phyloP scores from a whole-genome alignment of 2,113 vertebrate genomes.

The Nicator chloris region DNA sequence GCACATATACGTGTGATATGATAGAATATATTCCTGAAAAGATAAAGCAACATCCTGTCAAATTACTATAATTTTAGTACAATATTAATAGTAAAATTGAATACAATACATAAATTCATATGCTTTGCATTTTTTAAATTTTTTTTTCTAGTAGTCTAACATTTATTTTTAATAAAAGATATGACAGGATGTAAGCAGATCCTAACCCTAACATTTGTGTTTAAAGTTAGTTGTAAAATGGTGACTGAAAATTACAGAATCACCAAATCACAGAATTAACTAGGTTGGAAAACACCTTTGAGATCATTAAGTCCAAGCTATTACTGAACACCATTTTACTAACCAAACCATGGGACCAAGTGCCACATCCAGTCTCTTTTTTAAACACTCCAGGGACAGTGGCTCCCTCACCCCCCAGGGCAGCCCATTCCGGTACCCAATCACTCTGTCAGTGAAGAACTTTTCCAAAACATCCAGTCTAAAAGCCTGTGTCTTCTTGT shows the following conservation, averaged over 20 bases:
- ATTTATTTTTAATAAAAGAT: neutral
- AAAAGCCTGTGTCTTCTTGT: neutral
- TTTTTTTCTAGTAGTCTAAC: neutral
- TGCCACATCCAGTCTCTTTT: neutral
- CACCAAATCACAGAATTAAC: neutral
- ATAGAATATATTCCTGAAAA: neutral
- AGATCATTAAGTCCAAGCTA: neutral
- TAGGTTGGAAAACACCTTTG: neutral
- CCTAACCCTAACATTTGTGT: neutral
- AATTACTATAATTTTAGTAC: neutral
- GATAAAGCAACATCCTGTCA: neutral
- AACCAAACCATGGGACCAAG: neutral
- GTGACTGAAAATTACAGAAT: neutral
- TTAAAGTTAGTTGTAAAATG: neutral
- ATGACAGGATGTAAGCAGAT: neutral
- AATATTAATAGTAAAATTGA: conserved; percentile 3
- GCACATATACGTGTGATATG: neutral
- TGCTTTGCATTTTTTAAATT: neutral
- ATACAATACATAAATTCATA: neutral
- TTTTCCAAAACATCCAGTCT: too few species aligned
- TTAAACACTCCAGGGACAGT: neutral
- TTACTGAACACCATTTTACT: neutral
- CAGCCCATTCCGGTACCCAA: neutral
- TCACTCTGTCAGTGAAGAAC: neutral
- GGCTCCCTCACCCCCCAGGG: neutral